Base-by-base conservation (phyloP, 1,140 invertebrate species). In the Anastatus disparis region DNA sequence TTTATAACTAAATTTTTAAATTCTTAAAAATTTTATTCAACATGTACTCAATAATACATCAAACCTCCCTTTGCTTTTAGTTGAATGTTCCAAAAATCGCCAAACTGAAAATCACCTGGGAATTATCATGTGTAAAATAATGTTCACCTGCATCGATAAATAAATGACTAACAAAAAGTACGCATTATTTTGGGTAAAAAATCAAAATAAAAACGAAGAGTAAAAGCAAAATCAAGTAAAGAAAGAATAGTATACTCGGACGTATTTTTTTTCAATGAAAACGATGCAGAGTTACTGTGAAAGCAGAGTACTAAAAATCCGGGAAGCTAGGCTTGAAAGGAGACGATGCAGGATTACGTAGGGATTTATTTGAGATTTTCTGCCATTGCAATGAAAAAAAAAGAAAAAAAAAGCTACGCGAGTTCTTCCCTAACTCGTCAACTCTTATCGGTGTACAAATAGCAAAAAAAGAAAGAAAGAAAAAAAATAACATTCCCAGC, bases 281-380 rank as follows among this genome's bases (percentile, higher is more conserved):
- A n/a, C n/a, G n/a, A 13, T 10, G 26, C 52, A 63, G 55, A 70
- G 74, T 44, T 15, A 42, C 59, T 74, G 81, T 76, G 82, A 79
- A 80, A 84, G 81, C 77, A 76, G 77, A 35, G 75, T 77, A 77
- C 77, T 78, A 77, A 64, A 84, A 85, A 84, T 85, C 81, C 81
- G 77, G 78, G n/a, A n/a, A 76, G 74, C 76, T n/a, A 20, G 74
- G 77, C 78, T n/a, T 83, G 82, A 84, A 83, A 84, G 81, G 79
- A 83, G n/a, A 76, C 79, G 81, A 81, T 80, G 84, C 76, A 71
- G 81, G 82, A 85, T 85, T 85, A 84, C 82, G 77, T 77, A 80
- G 79, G 84, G 84, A 85, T 85, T 85, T 85, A 84, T 84, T 82
- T 79, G 81, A 84, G 81, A 84, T 84, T 84, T 85, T 83, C 81